Evolutionary conservation across 2,888 invertebrate genomes (phyloP).

Genomic region (Epinotia demarniana): DNA sequence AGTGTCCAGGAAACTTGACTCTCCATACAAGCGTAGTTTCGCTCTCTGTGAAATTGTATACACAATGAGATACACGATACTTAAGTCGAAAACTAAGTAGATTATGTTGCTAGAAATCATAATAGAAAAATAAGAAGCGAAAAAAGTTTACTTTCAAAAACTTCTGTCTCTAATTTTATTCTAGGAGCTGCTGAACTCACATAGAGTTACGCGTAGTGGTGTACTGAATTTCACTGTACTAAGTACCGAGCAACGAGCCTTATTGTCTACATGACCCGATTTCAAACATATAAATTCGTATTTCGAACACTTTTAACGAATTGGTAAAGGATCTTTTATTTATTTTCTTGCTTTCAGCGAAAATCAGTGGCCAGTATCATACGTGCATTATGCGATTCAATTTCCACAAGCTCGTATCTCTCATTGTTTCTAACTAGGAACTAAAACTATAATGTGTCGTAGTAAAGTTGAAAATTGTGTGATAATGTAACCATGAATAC

Average conservation of each 20-base stretch:
- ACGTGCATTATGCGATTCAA: not conserved
- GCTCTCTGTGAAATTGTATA: no score
- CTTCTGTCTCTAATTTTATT: no score
- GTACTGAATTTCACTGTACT: no score
- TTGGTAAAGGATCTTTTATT: not conserved
- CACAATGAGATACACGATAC: no score
- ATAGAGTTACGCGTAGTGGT: no score
- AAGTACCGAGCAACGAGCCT: not conserved
- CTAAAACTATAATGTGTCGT: not conserved
- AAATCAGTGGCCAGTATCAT: slow-evolving; percentile 19
- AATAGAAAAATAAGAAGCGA: no score
- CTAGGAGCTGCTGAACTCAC: no score
- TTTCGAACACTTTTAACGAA: slow-evolving; percentile 7
- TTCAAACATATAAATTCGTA: not conserved
- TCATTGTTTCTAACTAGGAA: not conserved
- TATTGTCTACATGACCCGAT: not conserved
- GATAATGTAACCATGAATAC: not conserved
- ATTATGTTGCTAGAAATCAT: no score
- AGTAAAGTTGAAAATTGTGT: not conserved
- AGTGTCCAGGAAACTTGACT: no score
- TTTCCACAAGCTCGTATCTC: not conserved
- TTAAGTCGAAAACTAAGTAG: no score
- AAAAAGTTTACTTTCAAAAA: no score
- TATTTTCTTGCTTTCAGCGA: slow-evolving; percentile 5
- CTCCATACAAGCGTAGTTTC: no score